These are phyloP conservation scores for Greenwoodochromis staneri DNA, from an alignment of 2,113 vertebrate genomes.

Conservation along the genomic window DNA sequence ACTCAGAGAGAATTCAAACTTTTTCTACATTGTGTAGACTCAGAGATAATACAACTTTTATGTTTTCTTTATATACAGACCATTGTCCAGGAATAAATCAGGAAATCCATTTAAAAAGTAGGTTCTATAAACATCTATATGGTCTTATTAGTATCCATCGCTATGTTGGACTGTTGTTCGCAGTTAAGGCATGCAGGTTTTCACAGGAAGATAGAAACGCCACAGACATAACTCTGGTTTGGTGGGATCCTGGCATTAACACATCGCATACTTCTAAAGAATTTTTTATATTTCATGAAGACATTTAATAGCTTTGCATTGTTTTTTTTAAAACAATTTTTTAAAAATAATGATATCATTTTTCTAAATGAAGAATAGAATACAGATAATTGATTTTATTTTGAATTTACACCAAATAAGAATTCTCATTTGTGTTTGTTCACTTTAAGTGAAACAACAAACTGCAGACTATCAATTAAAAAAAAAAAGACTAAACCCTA, in stretches of 20 bases:
- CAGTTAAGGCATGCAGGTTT: neutral
- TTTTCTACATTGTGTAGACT: neutral
- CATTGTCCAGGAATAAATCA: neutral
- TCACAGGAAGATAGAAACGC: neutral
- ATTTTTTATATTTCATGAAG: neutral
- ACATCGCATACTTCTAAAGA: neutral
- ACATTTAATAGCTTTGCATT: neutral
- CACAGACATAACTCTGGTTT: neutral
- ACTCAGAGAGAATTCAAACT: neutral
- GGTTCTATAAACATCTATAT: neutral
- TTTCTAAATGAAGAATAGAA: neutral
- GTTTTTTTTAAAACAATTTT: fast-evolving
- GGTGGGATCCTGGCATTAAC: too few species aligned
- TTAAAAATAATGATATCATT: neutral
- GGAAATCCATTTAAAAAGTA: neutral
- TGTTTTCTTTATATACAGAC: neutral
- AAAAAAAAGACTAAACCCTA: neutral
- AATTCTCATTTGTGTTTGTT: neutral
- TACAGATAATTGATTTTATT: neutral
- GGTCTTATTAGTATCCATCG: neutral
- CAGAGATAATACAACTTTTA: neutral
- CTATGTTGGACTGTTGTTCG: neutral
- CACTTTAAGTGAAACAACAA: neutral
- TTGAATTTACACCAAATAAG: neutral
- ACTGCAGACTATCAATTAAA: neutral